Conservation (phyloP, 2,113 vertebrate species). For the Xyrauchen texanus region DNA sequence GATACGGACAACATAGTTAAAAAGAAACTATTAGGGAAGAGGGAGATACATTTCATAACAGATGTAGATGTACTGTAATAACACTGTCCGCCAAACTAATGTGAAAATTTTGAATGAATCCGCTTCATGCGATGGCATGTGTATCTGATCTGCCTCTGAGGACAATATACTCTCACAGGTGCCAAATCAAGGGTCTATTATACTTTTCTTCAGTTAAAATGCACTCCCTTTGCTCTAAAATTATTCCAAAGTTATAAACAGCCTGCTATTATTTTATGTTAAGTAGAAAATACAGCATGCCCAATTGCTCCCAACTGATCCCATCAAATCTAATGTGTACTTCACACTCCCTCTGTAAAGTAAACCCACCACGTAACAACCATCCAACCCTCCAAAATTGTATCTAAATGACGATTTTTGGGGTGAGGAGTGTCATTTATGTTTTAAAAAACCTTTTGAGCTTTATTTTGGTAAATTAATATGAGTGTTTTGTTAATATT, state of each 20-base stretch:
- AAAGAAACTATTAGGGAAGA: conserved; percentile 84
- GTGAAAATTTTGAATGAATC: conserved; percentile 83
- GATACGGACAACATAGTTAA: conserved; percentile 83
- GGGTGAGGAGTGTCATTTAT: too few relatives aligned
- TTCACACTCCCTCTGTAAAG: not conserved
- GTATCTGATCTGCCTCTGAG: conserved; percentile 28
- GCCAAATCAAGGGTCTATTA: conserved; percentile 14
- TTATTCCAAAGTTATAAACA: not conserved
- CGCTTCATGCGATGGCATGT: conserved; percentile 26
- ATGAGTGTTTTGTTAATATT: too few relatives aligned
- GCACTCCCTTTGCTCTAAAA: not conserved
- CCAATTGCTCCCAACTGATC: conserved; percentile 25
- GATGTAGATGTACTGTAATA: conserved; percentile 75
- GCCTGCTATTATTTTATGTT: not conserved
- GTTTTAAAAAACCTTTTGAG: too few relatives aligned
- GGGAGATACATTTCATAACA: conserved; percentile 81
- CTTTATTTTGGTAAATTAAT: too few relatives aligned
- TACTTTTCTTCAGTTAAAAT: not conserved
- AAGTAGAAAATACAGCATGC: conserved; percentile 3
- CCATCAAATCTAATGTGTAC: conserved; percentile 29
- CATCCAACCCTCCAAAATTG: not conserved
- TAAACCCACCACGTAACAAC: not conserved
- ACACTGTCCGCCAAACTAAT: conserved; percentile 78
- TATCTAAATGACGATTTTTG: too few relatives aligned
- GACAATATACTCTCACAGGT: conserved; percentile 19